Evolutionary conservation across 2,113 vertebrate genomes (phyloP).

Genomic region (Xyliphius kryptos): DNA sequence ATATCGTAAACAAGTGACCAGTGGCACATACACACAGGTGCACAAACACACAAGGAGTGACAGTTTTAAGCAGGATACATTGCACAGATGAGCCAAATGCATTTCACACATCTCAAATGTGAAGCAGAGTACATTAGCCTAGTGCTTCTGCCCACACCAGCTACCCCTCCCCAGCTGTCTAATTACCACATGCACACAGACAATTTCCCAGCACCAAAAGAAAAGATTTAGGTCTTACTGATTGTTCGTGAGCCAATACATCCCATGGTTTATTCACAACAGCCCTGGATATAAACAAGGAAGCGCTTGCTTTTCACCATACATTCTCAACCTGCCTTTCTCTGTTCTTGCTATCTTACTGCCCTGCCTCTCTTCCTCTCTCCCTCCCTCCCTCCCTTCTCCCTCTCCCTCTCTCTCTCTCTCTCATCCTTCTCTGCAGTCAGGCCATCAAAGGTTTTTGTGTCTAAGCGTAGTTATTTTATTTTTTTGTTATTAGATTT

Average conservation of each 20-base stretch:
- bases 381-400: conserved; percentile 31
- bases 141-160: conserved; percentile 26
- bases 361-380: conserved; percentile 49
- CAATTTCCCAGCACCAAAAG: conserved; percentile 28
- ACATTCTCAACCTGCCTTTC: no score
- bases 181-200: conserved; percentile 23
- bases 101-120: conserved; percentile 47
- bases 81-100: conserved; percentile 16
- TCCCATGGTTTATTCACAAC: conserved; percentile 76
- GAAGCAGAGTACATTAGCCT: conserved; percentile 19
- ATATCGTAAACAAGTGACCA: conserved; percentile 34
- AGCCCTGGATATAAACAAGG: conserved; percentile 69
- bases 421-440: conserved; percentile 29
- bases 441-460: no score
- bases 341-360: no score
- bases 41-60: no score
- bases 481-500: no score
- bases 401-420: conserved; percentile 36
- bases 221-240: conserved; percentile 62
- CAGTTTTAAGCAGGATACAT: no score
- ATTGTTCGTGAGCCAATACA: conserved; percentile 75
- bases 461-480: no score
- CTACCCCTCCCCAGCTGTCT: conserved; percentile 22
- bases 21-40: conserved; percentile 35
- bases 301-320: conserved; percentile 66